Conservation (phyloP, 30 jellyfish, hydroid and myxozoan genomes). For the Nemopilema nomurai region DNA sequence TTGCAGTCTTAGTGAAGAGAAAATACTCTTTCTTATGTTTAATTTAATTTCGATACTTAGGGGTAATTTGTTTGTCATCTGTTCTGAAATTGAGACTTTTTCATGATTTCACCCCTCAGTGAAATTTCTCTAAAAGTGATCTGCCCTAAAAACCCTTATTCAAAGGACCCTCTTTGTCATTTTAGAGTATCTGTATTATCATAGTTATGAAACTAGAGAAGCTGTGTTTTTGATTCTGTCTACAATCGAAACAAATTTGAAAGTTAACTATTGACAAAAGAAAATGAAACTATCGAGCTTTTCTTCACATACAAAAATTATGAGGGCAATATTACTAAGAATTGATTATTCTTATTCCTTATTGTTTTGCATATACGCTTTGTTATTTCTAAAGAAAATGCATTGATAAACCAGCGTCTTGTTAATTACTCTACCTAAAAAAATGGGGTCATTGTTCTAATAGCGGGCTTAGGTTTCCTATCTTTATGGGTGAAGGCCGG, state of each 20-base stretch:
- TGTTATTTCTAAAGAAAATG: not conserved
- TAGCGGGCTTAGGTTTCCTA: not conserved
- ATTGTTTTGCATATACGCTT: not conserved
- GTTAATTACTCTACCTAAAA: not conserved
- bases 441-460: not conserved
- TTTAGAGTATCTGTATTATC: not conserved
- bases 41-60: not conserved
- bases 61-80: not conserved
- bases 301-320: not conserved
- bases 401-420: not conserved
- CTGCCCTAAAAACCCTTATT: not conserved
- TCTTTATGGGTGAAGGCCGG: not conserved
- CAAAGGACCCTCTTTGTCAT: not conserved
- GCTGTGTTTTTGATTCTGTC: not conserved
- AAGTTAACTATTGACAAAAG: too few species aligned
- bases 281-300: not conserved
- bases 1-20: not conserved
- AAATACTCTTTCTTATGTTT: not conserved
- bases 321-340: not conserved
- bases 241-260: too few species aligned
- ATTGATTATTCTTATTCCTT: not conserved
- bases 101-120: not conserved
- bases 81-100: not conserved
- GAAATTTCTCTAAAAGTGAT: not conserved
- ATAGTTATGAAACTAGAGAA: not conserved